A percentile compares a stretch with the other conserved stretches of the same genome.
Evolutionary conservation across 1,140 invertebrate genomes (phyloP).

Genomic region (Drosophila suzukii): DNA sequence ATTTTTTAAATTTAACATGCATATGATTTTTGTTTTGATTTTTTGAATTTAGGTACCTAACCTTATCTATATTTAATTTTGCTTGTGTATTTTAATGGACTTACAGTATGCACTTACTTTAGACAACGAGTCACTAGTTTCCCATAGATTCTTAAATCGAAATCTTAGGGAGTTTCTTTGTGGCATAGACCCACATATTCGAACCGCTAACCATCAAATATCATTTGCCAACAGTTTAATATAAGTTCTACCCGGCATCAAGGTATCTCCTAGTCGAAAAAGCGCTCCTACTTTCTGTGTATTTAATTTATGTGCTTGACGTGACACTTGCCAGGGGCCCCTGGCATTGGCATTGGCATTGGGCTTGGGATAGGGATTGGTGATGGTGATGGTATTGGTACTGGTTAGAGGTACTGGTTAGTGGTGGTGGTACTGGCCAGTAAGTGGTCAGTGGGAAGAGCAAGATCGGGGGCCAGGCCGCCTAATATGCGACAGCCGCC

Average conservation of each 20-base stretch:
- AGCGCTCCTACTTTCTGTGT: conserved; percentile 36
- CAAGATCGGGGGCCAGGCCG: conserved; percentile 22
- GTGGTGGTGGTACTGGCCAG: background rate
- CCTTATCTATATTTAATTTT: too few relatives aligned
- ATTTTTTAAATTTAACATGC: too few relatives aligned
- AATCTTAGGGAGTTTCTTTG: background rate
- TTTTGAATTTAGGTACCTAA: too few relatives aligned
- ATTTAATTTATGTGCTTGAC: conserved; percentile 79
- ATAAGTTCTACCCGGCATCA: conserved; percentile 31
- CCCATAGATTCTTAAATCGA: background rate
- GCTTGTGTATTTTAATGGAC: too few relatives aligned
- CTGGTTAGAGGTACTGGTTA: background rate
- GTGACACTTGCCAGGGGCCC: conserved; percentile 76
- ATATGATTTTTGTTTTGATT: too few relatives aligned
- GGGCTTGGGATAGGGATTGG: conserved; percentile 6
- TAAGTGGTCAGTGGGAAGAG: conserved; percentile 14
- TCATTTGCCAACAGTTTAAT: conserved; percentile 14
- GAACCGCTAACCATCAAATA: background rate
- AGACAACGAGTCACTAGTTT: too few relatives aligned
- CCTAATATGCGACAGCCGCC: conserved; percentile 77
- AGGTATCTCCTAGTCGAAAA: conserved; percentile 28
- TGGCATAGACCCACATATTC: background rate
- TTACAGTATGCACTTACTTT: too few relatives aligned
- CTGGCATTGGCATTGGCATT: background rate
- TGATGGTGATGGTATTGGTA: conserved; percentile 5